A percentile compares a stretch with the other conserved stretches of the same genome.
These are phyloP conservation scores for Zelleria hepariella DNA, from an alignment of 2,888 invertebrate species.

Conservation along the genomic window DNA sequence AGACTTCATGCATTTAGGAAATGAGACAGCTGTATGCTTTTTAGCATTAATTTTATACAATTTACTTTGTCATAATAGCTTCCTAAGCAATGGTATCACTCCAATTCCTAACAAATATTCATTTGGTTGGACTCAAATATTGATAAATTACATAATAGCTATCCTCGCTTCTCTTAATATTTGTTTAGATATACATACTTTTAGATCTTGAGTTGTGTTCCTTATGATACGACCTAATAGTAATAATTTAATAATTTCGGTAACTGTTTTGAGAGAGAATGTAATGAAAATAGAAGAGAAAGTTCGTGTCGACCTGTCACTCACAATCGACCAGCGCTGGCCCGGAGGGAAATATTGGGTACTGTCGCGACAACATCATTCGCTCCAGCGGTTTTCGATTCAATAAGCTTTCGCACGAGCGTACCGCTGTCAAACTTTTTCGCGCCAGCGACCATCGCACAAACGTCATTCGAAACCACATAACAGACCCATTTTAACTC, in stretches of 20 bases:
- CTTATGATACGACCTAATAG: neutral
- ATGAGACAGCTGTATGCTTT: conserved; percentile 42
- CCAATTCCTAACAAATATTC: conserved; percentile 46
- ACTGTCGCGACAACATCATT: too few relatives aligned
- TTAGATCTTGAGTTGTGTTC: neutral
- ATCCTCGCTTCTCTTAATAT: conserved; percentile 23
- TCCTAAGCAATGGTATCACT: conserved; percentile 48
- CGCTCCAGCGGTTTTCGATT: too few relatives aligned
- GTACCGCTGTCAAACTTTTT: too few relatives aligned
- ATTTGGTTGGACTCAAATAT: conserved; percentile 37
- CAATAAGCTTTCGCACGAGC: too few relatives aligned
- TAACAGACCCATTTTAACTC: too few relatives aligned
- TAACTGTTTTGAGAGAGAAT: neutral
- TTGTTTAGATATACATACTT: neutral
- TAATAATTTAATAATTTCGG: neutral
- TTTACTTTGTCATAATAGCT: conserved; percentile 51
- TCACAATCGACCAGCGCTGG: neutral
- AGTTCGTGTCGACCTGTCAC: neutral
- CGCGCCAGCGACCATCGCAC: too few relatives aligned
- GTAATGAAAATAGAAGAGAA: neutral
- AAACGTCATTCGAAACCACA: too few relatives aligned
- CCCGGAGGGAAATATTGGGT: too few relatives aligned
- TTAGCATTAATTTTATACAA: conserved; percentile 60
- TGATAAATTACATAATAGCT: conserved; percentile 24
- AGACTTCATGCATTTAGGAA: conserved; percentile 26